Conservation (phyloP, 2,797 vertebrate genomes). For the Danio albolineatus region DNA sequence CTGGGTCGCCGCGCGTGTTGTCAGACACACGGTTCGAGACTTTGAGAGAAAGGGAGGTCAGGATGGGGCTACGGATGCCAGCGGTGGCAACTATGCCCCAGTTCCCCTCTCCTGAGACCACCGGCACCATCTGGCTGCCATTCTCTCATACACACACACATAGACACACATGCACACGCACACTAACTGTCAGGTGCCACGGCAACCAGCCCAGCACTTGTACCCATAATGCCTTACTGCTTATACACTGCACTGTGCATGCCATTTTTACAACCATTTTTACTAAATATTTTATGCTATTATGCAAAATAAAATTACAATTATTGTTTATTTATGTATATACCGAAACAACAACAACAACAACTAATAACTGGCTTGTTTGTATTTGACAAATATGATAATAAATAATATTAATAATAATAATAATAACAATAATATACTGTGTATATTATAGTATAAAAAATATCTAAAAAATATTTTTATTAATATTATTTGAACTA, state of each 20-base stretch:
- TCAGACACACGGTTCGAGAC: slow-evolving; percentile 48
- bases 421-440: too few relatives aligned
- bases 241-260: not conserved
- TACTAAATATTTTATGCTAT: not conserved
- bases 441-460: too few relatives aligned
- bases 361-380: too few relatives aligned
- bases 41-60: slow-evolving; percentile 59
- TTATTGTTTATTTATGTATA: too few relatives aligned
- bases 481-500: too few relatives aligned
- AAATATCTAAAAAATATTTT: too few relatives aligned
- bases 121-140: slow-evolving; percentile 78
- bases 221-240: slow-evolving; percentile 43
- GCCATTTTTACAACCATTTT: too few relatives aligned
- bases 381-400: too few relatives aligned
- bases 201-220: slow-evolving; percentile 66
- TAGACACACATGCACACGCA: slow-evolving; percentile 36
- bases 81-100: slow-evolving; percentile 58
- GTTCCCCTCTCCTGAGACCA: slow-evolving; percentile 67
- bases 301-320: not conserved
- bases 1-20: slow-evolving; percentile 47
- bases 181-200: slow-evolving; percentile 76
- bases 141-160: slow-evolving; percentile 61
- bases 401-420: too few relatives aligned
- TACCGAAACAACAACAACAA: too few relatives aligned
- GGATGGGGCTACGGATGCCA: slow-evolving; percentile 60